phyloP scores from a whole-genome alignment of 2,888 invertebrate genomes.

The Pristionchus entomophagus region DNA sequence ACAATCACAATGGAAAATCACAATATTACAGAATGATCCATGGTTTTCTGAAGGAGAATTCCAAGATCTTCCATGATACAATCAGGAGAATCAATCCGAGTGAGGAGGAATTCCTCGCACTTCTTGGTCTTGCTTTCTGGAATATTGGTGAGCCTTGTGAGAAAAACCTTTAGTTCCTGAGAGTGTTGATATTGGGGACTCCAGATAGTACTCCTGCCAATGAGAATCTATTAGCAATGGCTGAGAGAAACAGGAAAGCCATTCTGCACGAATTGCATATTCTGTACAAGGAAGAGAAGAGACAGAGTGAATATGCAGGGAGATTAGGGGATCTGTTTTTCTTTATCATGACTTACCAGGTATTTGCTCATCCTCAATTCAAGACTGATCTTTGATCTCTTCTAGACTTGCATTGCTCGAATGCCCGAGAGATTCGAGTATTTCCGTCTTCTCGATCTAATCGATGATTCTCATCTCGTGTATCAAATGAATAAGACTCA shows the following conservation, averaged over 20 bases:
- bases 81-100: constrained; percentile 24
- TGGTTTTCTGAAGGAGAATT: neutral
- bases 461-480: neutral
- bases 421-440: constrained; percentile 27
- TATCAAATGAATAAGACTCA: constrained; percentile 33
- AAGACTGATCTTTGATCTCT: neutral
- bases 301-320: constrained; percentile 10
- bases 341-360: constrained; percentile 38
- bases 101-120: constrained; percentile 38
- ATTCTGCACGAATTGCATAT: constrained; percentile 32
- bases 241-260: neutral
- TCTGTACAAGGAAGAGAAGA: constrained; percentile 29
- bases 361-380: neutral
- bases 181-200: neutral
- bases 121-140: constrained; percentile 37
- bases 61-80: constrained; percentile 23
- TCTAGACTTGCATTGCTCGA: constrained; percentile 24
- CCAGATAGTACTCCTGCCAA: constrained; percentile 30
- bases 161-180: neutral
- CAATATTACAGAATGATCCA: neutral
- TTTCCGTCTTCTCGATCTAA: constrained; percentile 31
- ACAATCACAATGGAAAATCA: neutral
- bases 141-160: constrained; percentile 12
- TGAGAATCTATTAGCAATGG: constrained; percentile 1
- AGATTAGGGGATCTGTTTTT: constrained; percentile 37